Percentiles rank a stretch among this genome's conserved stretches.
Evolutionary conservation across 1,140 invertebrate genomes (phyloP).

Genomic region (Hyles vespertilio): DNA sequence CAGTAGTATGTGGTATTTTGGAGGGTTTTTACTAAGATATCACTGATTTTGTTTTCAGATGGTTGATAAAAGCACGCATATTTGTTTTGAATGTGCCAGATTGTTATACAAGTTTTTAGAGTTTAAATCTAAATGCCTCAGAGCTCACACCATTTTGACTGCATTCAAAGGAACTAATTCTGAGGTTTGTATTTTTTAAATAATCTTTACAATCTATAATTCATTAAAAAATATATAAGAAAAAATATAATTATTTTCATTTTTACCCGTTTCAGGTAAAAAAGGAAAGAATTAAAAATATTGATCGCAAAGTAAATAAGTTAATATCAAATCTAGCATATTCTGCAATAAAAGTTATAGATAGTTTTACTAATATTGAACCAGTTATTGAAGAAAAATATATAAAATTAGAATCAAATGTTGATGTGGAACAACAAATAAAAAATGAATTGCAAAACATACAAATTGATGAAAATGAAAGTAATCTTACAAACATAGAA

Average conservation of each 20-base stretch:
- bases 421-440: not conserved
- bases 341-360: not conserved
- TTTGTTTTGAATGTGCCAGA: conserved; percentile 17
- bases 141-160: conserved; percentile 10
- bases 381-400: not conserved
- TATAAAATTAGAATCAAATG: not conserved
- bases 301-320: conserved; percentile 14
- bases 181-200: too few species aligned
- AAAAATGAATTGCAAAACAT: not conserved
- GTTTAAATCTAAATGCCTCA: conserved; percentile 15
- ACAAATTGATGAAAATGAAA: not conserved
- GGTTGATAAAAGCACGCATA: conserved; percentile 3
- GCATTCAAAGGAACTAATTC: conserved; percentile 6
- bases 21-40: too few species aligned
- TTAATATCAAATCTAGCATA: conserved; percentile 7
- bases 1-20: too few species aligned
- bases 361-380: conserved; percentile 5
- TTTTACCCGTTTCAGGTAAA: conserved; percentile 10
- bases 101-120: conserved; percentile 12
- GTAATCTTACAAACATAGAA: not conserved
- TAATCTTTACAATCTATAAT: too few species aligned
- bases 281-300: conserved; percentile 10
- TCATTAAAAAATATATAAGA: not conserved
- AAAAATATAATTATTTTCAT: not conserved
- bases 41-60: conserved; percentile 3